Percentiles rank a stretch among this genome's conserved stretches.
Evolutionary conservation across 2,888 invertebrate species (phyloP).

Genomic region (Aspidiotus destructor): DNA sequence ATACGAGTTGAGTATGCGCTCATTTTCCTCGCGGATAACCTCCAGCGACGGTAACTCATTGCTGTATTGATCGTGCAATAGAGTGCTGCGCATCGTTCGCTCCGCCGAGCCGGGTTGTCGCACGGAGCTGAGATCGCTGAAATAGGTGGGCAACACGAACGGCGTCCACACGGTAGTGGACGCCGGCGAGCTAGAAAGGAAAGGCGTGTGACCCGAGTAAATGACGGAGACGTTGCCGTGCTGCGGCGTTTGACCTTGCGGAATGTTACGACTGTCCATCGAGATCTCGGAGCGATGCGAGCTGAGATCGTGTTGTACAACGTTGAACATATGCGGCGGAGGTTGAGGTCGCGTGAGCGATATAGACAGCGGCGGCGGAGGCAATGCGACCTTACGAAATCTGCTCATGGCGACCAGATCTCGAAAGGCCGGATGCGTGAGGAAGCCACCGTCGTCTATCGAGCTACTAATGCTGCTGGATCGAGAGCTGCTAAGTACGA

Average conservation of each 20-base stretch:
- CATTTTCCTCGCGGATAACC: slow-evolving; percentile 62
- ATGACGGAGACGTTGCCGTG: slow-evolving; percentile 57
- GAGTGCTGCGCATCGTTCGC: slow-evolving; percentile 46
- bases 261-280: slow-evolving; percentile 21
- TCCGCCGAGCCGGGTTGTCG: slow-evolving; percentile 57
- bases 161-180: slow-evolving; percentile 59
- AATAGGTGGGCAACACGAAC: slow-evolving; percentile 60
- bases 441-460: slow-evolving; percentile 77
- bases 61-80: slow-evolving; percentile 56
- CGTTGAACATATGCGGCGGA: neutral
- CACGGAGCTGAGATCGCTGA: slow-evolving; percentile 79
- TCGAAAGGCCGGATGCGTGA: slow-evolving; percentile 50
- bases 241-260: slow-evolving; percentile 39
- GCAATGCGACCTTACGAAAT: slow-evolving; percentile 38
- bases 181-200: slow-evolving; percentile 49
- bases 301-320: slow-evolving; percentile 15
- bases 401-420: slow-evolving; percentile 38
- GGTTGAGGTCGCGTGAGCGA: slow-evolving; percentile 26
- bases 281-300: slow-evolving; percentile 21
- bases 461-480: slow-evolving; percentile 52
- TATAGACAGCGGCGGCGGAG: slow-evolving; percentile 34
- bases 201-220: slow-evolving; percentile 48
- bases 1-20: slow-evolving; percentile 41
- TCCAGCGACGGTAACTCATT: slow-evolving; percentile 62
- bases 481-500: slow-evolving; percentile 48